A percentile compares a stretch with the other conserved stretches of the same genome.
Evolutionary conservation across 2,888 invertebrate genomes (phyloP).

Genomic region (Prosopocoilus inquinatus): DNA sequence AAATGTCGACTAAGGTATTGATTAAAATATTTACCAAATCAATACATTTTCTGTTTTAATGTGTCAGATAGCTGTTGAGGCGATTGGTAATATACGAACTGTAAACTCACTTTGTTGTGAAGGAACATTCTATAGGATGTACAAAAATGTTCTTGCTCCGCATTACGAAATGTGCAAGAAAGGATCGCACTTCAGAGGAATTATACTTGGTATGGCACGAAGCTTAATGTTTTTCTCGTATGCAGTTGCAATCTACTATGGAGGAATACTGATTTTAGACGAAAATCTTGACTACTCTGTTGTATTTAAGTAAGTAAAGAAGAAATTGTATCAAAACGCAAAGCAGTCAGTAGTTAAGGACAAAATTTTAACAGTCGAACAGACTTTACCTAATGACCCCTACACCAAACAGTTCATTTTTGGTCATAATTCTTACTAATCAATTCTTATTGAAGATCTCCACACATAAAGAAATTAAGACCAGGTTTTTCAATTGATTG

Average conservation of each 20-base stretch:
- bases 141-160: slow-evolving; percentile 57
- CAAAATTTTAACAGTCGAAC: too few species aligned
- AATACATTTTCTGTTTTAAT: not conserved
- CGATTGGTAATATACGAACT: slow-evolving; percentile 69
- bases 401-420: too few species aligned
- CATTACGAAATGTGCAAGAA: slow-evolving; percentile 57
- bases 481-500: too few species aligned
- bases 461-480: too few species aligned
- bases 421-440: too few species aligned
- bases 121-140: slow-evolving; percentile 60
- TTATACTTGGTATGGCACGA: slow-evolving; percentile 66
- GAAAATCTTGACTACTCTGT: slow-evolving; percentile 57
- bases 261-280: slow-evolving; percentile 66
- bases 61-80: slow-evolving; percentile 64
- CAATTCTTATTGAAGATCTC: too few species aligned
- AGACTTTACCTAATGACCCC: too few species aligned
- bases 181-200: slow-evolving; percentile 61
- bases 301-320: slow-evolving; percentile 66
- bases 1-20: slow-evolving; percentile 17
- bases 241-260: slow-evolving; percentile 59
- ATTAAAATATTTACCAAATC: not conserved
- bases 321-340: too few species aligned
- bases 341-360: too few species aligned
- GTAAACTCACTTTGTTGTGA: slow-evolving; percentile 70
- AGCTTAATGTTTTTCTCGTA: slow-evolving; percentile 59